Conservation (phyloP, 2,888 invertebrate genomes). For the Lordiphosa fenestrarum region DNA sequence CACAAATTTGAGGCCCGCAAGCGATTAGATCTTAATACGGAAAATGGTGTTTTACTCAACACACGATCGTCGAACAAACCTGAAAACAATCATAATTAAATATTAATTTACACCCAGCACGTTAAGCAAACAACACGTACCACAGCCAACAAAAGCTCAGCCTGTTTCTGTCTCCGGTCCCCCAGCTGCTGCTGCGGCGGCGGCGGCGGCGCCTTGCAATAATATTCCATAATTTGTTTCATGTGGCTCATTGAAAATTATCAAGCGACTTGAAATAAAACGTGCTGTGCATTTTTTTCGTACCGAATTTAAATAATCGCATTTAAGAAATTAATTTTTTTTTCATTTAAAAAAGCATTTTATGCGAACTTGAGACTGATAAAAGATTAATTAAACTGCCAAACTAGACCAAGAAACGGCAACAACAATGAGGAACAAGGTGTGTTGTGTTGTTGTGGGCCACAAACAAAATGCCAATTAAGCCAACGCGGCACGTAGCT, state of each 20-base stretch:
- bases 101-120: constrained; percentile 75
- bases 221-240: constrained; percentile 53
- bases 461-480: constrained; percentile 59
- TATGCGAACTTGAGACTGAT: constrained; percentile 37
- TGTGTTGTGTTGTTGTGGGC: constrained; percentile 45
- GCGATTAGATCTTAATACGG: constrained; percentile 60
- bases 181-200: constrained; percentile 20
- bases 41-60: constrained; percentile 59
- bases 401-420: constrained; percentile 8
- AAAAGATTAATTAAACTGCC: constrained; percentile 70
- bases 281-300: constrained; percentile 46
- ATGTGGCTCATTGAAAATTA: constrained; percentile 56
- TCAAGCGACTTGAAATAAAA: constrained; percentile 54
- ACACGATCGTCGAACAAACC: constrained; percentile 36
- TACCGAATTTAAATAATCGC: constrained; percentile 48
- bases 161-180: constrained; percentile 40
- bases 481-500: constrained; percentile 54
- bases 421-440: constrained; percentile 49
- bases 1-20: constrained; percentile 40
- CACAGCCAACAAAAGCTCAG: constrained; percentile 26
- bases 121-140: constrained; percentile 74
- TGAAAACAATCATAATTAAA: constrained; percentile 72
- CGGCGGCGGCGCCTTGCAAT: constrained; percentile 45
- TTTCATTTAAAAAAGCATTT: constrained; percentile 58
- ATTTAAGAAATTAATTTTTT: constrained; percentile 47